These are phyloP conservation scores for Tachina fera DNA, from an alignment of 2,888 invertebrate genomes.

Conservation along the genomic window DNA sequence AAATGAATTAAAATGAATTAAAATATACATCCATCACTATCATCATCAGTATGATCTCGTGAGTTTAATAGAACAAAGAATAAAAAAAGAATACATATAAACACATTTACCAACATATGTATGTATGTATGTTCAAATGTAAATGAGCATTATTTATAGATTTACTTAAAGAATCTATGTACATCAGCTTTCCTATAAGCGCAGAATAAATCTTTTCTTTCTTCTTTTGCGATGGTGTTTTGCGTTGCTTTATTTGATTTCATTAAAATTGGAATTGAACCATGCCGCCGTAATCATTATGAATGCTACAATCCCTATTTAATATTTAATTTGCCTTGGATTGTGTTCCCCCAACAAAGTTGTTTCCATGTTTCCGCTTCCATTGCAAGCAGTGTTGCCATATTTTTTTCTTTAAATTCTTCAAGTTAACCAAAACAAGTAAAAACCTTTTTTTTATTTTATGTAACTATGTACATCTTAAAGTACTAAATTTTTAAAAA, in stretches of 20 bases:
- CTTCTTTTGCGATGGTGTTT: not conserved
- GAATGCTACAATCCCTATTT: slow-evolving; percentile 21
- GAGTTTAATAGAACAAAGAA: slow-evolving; percentile 27
- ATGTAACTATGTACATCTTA: too few relatives aligned
- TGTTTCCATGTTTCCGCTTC: slow-evolving; percentile 4
- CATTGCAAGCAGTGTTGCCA: not conserved
- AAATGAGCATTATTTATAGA: slow-evolving; percentile 5
- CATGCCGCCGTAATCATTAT: slow-evolving; percentile 29
- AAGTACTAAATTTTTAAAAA: too few relatives aligned
- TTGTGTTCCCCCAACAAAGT: slow-evolving; percentile 27
- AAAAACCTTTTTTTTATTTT: too few relatives aligned
- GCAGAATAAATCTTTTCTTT: slow-evolving; percentile 11
- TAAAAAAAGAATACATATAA: not conserved
- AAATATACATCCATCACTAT: not conserved
- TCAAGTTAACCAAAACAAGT: too few relatives aligned
- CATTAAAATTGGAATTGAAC: slow-evolving; percentile 42
- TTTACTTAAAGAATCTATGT: not conserved
- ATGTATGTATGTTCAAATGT: not conserved
- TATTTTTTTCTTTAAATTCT: too few relatives aligned
- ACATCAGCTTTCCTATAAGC: not conserved
- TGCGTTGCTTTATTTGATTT: slow-evolving; percentile 22
- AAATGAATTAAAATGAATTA: slow-evolving; percentile 4
- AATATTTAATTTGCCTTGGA: slow-evolving; percentile 21
- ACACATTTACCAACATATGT: slow-evolving; percentile 12
- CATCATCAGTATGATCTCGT: slow-evolving; percentile 22